Evolutionary conservation across 2,797 vertebrate genomes (phyloP).

Genomic region (Macroramphosus scolopax): DNA sequence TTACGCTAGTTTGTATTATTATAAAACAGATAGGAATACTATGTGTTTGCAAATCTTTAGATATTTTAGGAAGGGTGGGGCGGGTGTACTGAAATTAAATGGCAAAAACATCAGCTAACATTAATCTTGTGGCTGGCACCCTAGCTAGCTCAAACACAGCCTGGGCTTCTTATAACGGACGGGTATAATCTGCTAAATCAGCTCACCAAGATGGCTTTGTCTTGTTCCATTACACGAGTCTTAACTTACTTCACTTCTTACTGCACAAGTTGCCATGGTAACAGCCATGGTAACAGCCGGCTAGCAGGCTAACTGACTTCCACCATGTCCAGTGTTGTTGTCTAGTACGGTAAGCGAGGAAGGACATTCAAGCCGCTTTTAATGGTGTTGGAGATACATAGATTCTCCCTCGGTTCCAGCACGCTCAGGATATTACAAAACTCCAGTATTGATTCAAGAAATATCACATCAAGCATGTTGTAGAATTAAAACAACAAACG

Average conservation of each 20-base stretch:
- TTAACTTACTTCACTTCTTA: constrained; percentile 51
- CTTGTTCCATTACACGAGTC: constrained; percentile 88
- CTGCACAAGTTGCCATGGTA: constrained; percentile 19
- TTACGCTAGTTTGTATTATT: no score
- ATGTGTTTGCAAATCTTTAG: no score
- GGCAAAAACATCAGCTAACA: background rate
- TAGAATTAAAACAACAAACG: no score
- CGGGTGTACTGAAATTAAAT: no score
- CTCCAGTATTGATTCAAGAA: no score
- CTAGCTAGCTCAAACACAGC: no score
- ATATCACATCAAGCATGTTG: no score
- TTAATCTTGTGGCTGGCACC: background rate
- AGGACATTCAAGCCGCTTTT: constrained; percentile 36
- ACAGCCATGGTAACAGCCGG: constrained; percentile 24
- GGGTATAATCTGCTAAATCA: constrained; percentile 36
- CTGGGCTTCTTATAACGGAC: constrained; percentile 9
- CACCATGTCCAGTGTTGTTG: constrained; percentile 17
- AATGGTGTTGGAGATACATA: no score
- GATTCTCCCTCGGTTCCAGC: background rate
- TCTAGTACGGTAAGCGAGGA: constrained; percentile 52
- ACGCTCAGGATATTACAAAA: background rate
- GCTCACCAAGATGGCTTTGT: constrained; percentile 88
- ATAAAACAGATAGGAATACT: no score
- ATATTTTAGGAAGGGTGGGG: no score
- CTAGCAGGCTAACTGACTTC: constrained; percentile 35